Evolutionary conservation across 2,797 vertebrate species (phyloP), one percentile per base, ranked within the genome.

Genomic region (Sebastes aleutianus): DNA sequence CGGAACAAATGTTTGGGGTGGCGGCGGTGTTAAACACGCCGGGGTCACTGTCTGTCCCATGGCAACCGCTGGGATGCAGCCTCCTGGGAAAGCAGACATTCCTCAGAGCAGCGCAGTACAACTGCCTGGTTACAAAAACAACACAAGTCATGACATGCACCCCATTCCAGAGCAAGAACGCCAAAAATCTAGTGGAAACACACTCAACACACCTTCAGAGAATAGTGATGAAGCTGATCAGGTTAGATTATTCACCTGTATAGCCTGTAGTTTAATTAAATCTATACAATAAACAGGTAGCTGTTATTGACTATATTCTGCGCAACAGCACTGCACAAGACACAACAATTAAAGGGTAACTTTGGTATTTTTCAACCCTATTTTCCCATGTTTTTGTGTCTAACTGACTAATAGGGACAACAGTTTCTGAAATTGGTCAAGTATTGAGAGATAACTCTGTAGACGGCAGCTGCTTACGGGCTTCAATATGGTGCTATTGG

Each of bases 51-150:
- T 83, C 84, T 82, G 39, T 91, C 87, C 92, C 85, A 77, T 83
- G 70, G 84, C 80, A 93, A 89, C 88, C 83, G 29, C 81, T 80
- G 79, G 87, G 88, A 91, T 53, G 81, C 80, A 82, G 85, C 85
- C 91, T 92, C 92, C 74, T 78, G 89, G 91, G 90, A 94, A 93
- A 83, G 80, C 59, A 85, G 86, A 83, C 92, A 94, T 95, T 95
- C 90, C 86, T 71, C 26, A 78, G 77, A 91, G 80, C 77, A 74
- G 83, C 86, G 87, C 90, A 76, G 70, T 56, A 58, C 77, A 67
- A 85, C 85, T 50, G 88, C 85, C 84, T 93, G 81, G 79, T 85
- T 91, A 91, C 89, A 90, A 92, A 87, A 94, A 93, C 91, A 87
- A 34, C 22, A 59, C 96, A 90, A 87, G 96, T 95, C 90, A 78